Evolutionary conservation across 2,888 invertebrate species (phyloP).

Genomic region (Lampropteryx suffumata): DNA sequence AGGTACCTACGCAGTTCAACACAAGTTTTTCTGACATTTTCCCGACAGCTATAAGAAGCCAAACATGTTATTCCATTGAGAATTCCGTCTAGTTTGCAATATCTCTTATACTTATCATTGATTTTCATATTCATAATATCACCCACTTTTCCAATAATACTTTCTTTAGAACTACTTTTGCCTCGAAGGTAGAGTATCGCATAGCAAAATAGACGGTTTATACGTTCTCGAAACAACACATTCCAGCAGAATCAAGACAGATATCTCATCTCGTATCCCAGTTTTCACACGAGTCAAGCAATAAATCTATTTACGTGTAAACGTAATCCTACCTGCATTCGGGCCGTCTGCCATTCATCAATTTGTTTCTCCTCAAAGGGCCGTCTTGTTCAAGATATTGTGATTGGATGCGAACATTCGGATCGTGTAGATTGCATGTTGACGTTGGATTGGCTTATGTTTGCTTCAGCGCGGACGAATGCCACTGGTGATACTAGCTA

Average conservation of each 20-base stretch:
- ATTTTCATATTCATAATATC: not conserved
- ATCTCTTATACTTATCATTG: not conserved
- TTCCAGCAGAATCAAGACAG: conserved; percentile 4
- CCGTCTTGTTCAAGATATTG: conserved; percentile 20
- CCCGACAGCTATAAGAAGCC: not conserved
- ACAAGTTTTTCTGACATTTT: not conserved
- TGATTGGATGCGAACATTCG: conserved; percentile 18
- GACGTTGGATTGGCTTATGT: conserved; percentile 7
- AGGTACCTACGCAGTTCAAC: not conserved
- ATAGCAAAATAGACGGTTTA: not conserved
- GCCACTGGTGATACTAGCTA: too few relatives aligned
- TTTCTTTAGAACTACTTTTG: not conserved
- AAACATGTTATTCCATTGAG: not conserved
- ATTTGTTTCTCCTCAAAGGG: conserved; percentile 31
- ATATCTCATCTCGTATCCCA: conserved; percentile 10
- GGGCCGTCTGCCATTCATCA: conserved; percentile 27
- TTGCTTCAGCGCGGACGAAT: too few relatives aligned
- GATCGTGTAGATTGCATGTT: conserved; percentile 13
- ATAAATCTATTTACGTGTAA: conserved; percentile 33
- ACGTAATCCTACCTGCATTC: conserved; percentile 29
- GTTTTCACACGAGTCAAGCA: conserved; percentile 11
- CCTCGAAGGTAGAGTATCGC: not conserved
- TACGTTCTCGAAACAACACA: conserved; percentile 1
- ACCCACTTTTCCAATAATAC: not conserved
- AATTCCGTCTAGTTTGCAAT: not conserved